Base-by-base conservation (phyloP, 2,113 vertebrate genomes). In the Struthio camelus region DNA sequence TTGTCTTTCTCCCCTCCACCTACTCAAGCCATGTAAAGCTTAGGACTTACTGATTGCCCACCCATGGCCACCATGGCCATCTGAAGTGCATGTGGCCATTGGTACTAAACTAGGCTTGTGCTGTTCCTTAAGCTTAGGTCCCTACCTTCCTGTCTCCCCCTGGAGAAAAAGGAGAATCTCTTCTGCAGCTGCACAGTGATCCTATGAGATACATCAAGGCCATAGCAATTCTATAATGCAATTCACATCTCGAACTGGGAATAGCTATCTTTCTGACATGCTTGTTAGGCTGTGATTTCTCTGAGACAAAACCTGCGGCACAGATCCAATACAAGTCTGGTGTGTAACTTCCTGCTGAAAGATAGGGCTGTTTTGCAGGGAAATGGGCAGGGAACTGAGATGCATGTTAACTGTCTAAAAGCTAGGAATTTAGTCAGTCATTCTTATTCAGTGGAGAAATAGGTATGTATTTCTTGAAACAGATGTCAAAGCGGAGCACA, bases 11-110 rank as follows among this genome's bases (percentile, higher is more conserved):
- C 24, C 14, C n/a, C 7, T 53, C 0, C 19, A 32, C 14, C 36
- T 0, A 0, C 53, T 66, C 17, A 66, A 54, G 11, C 14, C 5
- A 9, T 0, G 0, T 2, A 72, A 44, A 48, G 25, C 11, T 88
- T 53, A 80, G 24, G 40, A 69, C n/a, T 6, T 40, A 53, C 2
- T 4, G 27, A 4, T 9, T 65, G 48, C 75, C 54, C 1, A 0
- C 42, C 62, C 36, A 9, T 36, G 90, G 53, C 5, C 1, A 0
- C 2, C 8, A 58, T 48, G 59, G 38, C 36, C 40, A 58, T 54
- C 10, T 66, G 51, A 80, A 48, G 14, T 10, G 7, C 25, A 48
- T 59, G 8, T 77, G 30, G 12, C 9, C 24, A 4, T 23, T n/a
- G 42, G 3, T 56, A 69, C 80, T 70, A 58, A 75, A 67, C 23